Percentiles rank a stretch among this genome's conserved stretches.
These are phyloP conservation scores for Ailuropoda melanoleuca DNA, from an alignment of 2,113 vertebrate species.

Conservation along the genomic window DNA sequence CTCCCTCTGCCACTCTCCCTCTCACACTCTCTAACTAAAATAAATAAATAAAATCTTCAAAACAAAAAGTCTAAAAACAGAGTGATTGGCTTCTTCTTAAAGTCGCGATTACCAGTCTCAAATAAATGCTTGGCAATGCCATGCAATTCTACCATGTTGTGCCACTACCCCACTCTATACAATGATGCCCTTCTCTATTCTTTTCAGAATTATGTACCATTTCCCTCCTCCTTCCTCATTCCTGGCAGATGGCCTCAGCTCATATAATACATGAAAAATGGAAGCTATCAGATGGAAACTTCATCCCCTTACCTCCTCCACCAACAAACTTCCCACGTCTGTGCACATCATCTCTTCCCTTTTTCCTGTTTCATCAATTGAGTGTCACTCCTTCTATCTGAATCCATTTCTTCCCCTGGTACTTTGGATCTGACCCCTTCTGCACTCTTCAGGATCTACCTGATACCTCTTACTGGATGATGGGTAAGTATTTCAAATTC, in stretches of 20 bases:
- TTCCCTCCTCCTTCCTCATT: neutral
- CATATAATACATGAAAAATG: neutral
- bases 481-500: neutral
- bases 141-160: neutral
- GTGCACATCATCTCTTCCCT: neutral
- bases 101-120: neutral
- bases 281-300: neutral
- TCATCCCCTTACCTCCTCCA: neutral
- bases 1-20: neutral
- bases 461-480: neutral
- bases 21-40: neutral
- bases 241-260: neutral
- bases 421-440: neutral
- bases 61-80: neutral
- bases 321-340: neutral
- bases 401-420: neutral
- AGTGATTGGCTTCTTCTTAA: neutral
- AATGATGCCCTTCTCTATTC: neutral
- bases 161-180: no score
- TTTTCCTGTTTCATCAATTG: neutral
- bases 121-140: neutral
- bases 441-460: neutral
- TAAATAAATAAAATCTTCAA: neutral
- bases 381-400: neutral
- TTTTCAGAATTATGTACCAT: neutral